Conservation (phyloP, 2,888 invertebrate genomes). For the Caenorhabditis parvicauda region DNA sequence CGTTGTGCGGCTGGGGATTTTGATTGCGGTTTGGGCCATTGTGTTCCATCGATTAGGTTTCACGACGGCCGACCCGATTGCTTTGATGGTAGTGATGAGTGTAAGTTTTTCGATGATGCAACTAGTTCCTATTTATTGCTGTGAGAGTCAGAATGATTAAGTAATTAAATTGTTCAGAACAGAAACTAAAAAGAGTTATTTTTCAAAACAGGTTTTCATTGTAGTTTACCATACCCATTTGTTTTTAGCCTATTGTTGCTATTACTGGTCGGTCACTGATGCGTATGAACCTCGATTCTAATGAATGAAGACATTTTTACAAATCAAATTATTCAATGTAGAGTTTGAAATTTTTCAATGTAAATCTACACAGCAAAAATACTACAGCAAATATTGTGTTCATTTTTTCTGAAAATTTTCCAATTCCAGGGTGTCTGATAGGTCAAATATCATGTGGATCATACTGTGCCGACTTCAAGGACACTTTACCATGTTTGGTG, state of each 20-base stretch:
- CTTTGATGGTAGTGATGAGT: conserved; percentile 59
- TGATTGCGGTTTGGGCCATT: conserved; percentile 55
- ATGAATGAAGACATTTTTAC: not conserved
- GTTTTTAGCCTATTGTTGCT: too few relatives aligned
- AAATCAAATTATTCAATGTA: not conserved
- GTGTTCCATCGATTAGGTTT: conserved; percentile 51
- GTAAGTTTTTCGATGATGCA: conserved; percentile 24
- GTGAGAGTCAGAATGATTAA: too few relatives aligned
- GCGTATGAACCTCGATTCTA: not conserved
- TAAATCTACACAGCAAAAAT: not conserved
- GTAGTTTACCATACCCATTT: too few relatives aligned
- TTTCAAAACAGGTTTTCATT: too few relatives aligned
- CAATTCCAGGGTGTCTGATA: conserved; percentile 53
- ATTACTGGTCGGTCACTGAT: too few relatives aligned
- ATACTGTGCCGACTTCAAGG: conserved; percentile 52
- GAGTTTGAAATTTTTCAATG: too few relatives aligned
- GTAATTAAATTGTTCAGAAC: too few relatives aligned
- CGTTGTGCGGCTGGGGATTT: conserved; percentile 51
- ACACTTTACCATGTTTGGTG: conserved; percentile 50
- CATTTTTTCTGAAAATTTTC: not conserved
- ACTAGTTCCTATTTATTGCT: too few relatives aligned
- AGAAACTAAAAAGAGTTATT: too few relatives aligned
- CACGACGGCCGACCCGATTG: conserved; percentile 58
- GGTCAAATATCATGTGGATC: conserved; percentile 57
- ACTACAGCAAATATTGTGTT: not conserved